These are phyloP conservation scores for Cerceris rybyensis DNA, from an alignment of 2,888 invertebrate genomes.

Conservation along the genomic window DNA sequence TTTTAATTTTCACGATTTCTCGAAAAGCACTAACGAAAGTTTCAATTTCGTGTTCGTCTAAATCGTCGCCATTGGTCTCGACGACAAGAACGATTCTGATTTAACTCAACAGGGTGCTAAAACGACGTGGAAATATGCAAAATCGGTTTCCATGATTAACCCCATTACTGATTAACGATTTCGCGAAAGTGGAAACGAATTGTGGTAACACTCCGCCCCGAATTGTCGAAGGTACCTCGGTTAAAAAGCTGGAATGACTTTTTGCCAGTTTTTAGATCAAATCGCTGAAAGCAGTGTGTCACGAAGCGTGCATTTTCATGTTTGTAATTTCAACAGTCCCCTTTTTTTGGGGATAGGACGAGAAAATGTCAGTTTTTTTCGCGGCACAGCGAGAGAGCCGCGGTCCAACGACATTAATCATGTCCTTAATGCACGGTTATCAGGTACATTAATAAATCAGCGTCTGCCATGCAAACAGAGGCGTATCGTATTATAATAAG, in stretches of 20 bases:
- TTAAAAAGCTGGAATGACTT: not conserved
- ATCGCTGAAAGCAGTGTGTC: no score
- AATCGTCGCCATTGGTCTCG: no score
- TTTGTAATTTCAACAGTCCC: not conserved
- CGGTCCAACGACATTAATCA: not conserved
- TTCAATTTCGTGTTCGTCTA: no score
- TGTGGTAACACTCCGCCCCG: slow-evolving; percentile 6
- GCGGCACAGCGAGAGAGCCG: not conserved
- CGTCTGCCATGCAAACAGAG: slow-evolving; percentile 14
- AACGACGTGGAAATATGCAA: not conserved
- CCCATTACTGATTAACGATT: slow-evolving; percentile 13
- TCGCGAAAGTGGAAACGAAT: slow-evolving; percentile 3
- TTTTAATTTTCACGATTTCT: no score
- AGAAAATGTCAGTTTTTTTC: not conserved
- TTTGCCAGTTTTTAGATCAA: no score
- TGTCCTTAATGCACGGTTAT: slow-evolving; percentile 12
- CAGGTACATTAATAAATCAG: slow-evolving; percentile 31
- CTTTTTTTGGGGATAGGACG: not conserved
- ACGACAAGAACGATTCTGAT: no score
- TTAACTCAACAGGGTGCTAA: no score
- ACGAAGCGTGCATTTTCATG: no score
- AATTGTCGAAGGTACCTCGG: not conserved
- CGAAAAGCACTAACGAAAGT: no score
- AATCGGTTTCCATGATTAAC: slow-evolving; percentile 6
- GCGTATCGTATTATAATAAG: slow-evolving; percentile 36